Percentiles rank a stretch among this genome's conserved stretches.
Conservation (phyloP, 2,113 vertebrate species). For the Paedocypris sp. region DNA sequence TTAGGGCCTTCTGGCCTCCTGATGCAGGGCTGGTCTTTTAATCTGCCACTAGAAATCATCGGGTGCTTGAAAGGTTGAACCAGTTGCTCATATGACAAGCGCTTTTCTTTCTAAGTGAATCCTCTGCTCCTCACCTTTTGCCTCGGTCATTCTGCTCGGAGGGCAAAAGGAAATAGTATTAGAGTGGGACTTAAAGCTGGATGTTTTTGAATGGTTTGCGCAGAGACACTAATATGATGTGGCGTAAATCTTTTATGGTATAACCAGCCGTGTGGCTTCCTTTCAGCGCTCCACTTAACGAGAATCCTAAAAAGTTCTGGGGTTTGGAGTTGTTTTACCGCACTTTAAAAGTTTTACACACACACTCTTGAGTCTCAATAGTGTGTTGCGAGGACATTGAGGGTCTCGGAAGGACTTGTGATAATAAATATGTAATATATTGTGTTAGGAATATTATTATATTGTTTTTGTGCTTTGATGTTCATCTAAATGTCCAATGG, state of each 20-base stretch:
- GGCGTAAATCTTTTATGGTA: background rate
- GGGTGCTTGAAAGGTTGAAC: background rate
- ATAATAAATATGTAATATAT: too few species aligned
- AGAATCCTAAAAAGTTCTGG: background rate
- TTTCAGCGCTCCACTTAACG: background rate
- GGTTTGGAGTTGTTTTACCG: too few species aligned
- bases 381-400: too few species aligned
- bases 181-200: background rate
- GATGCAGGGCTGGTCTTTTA: background rate
- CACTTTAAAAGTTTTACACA: background rate
- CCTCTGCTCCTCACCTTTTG: background rate
- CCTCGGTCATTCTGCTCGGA: background rate
- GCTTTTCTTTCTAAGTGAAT: background rate
- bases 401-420: too few species aligned
- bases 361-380: too few species aligned
- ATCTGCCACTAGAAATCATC: background rate
- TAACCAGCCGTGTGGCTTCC: background rate
- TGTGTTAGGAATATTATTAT: too few species aligned
- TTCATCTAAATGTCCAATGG: too few species aligned
- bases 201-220: background rate
- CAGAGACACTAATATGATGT: background rate
- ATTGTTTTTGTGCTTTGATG: too few species aligned
- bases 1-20: constrained; percentile 5
- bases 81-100: background rate
- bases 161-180: background rate